phyloP scores from a whole-genome alignment of 2,113 vertebrate species.

The Hippocampus comes region DNA sequence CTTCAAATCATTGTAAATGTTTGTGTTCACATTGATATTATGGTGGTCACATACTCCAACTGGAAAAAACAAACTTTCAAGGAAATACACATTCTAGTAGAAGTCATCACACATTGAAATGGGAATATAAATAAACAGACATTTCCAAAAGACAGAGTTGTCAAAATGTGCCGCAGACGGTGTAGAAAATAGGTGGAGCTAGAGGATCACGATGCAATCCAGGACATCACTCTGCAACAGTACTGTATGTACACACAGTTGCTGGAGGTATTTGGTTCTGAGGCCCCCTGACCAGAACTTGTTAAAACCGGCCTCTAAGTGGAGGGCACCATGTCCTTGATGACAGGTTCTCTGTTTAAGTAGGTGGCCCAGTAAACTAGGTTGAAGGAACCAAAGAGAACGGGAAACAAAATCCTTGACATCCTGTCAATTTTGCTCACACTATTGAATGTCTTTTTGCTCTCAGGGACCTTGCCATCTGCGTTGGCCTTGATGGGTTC shows the following conservation, averaged over 20 bases:
- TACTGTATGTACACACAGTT: constrained; percentile 77
- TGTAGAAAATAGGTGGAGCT: constrained; percentile 71
- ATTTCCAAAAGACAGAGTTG: constrained; percentile 72
- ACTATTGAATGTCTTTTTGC: constrained; percentile 98
- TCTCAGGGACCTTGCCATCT: constrained; percentile 84
- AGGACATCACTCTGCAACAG: constrained; percentile 69
- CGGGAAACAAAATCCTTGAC: constrained; percentile 96
- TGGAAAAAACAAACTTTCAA: constrained; percentile 49
- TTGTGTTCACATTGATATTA: constrained; percentile 24
- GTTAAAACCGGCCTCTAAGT: constrained; percentile 66
- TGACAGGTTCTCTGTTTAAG: constrained; percentile 92
- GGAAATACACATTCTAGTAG: constrained; percentile 47
- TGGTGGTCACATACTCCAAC: constrained; percentile 52
- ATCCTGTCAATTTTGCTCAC: constrained; percentile 99
- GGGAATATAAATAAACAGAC: constrained; percentile 68
- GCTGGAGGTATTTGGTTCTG: constrained; percentile 87
- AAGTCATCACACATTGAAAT: constrained; percentile 59
- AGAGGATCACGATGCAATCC: constrained; percentile 64
- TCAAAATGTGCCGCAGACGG: constrained; percentile 73
- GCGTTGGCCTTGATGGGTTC: constrained; percentile 85
- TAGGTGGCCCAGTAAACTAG: constrained; percentile 99
- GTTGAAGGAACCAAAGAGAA: constrained; percentile 94
- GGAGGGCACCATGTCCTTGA: constrained; percentile 88
- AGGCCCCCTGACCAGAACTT: constrained; percentile 71
- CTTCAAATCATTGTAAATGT: constrained; percentile 35